phyloP scores from a whole-genome alignment of 2,888 invertebrate genomes.

The Meteorus colon region DNA sequence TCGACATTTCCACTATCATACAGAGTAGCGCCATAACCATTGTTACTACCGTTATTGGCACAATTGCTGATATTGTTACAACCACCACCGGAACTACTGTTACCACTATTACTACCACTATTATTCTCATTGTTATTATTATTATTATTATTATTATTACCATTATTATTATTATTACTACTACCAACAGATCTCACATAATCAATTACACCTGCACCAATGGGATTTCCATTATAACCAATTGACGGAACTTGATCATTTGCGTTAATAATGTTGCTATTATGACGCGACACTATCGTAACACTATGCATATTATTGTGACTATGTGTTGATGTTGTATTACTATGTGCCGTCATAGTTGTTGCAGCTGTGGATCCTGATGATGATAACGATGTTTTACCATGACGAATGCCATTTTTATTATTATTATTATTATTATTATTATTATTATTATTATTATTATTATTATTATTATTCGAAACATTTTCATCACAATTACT shows the following conservation, averaged over 20 bases:
- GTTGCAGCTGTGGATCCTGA: not conserved
- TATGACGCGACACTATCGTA: not conserved
- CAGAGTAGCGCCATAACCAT: not conserved
- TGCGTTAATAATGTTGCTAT: not conserved
- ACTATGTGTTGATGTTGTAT: constrained; percentile 34
- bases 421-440: constrained; percentile 38
- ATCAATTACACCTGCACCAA: constrained; percentile 36
- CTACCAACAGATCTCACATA: constrained; percentile 42
- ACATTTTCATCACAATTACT: constrained; percentile 61
- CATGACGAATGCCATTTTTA: constrained; percentile 14
- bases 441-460: constrained; percentile 38
- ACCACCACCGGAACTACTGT: constrained; percentile 6
- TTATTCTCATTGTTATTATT: constrained; percentile 49
- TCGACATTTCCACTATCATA: not conserved
- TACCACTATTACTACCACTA: constrained; percentile 19
- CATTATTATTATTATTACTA: constrained; percentile 55
- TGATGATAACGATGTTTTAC: constrained; percentile 14
- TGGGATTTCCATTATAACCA: constrained; percentile 19
- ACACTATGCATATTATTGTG: constrained; percentile 19
- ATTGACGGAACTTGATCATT: constrained; percentile 8
- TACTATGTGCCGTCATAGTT: not conserved
- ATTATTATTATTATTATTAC: constrained; percentile 56
- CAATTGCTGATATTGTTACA: constrained; percentile 32
- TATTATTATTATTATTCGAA: constrained; percentile 42
- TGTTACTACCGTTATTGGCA: constrained; percentile 33